Evolutionary conservation across 2,888 invertebrate species (phyloP).

Genomic region (Euspilapteryx auroguttella): DNA sequence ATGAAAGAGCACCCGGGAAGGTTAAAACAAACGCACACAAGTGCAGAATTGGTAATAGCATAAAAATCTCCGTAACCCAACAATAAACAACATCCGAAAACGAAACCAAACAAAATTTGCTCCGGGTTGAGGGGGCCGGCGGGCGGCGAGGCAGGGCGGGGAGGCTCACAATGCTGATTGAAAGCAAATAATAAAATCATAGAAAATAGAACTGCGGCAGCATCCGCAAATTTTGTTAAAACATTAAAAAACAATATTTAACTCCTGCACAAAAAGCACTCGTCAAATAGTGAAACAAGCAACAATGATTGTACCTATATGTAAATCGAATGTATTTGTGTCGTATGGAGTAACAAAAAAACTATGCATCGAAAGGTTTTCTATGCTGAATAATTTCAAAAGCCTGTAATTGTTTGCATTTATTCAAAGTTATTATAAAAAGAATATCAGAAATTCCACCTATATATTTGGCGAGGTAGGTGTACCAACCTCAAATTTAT

Average conservation of each 20-base stretch:
- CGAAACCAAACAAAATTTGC: constrained; percentile 54
- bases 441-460: too few relatives aligned
- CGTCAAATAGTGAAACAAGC: constrained; percentile 1
- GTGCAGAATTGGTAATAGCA: constrained; percentile 14
- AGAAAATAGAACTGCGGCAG: constrained; percentile 32
- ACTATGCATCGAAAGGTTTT: too few relatives aligned
- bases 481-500: too few relatives aligned
- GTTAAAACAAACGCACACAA: constrained; percentile 4
- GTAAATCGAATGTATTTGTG: too few relatives aligned
- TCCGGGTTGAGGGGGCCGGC: constrained; percentile 18
- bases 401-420: too few relatives aligned
- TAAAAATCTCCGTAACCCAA: constrained; percentile 38
- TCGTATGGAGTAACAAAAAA: too few relatives aligned
- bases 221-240: constrained; percentile 46
- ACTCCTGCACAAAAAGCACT: constrained; percentile 22
- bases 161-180: constrained; percentile 55
- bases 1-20: too few relatives aligned
- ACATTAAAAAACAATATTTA: constrained; percentile 32
- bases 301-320: too few relatives aligned
- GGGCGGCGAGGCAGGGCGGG: constrained; percentile 12
- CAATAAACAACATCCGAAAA: constrained; percentile 51
- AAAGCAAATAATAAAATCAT: constrained; percentile 61
- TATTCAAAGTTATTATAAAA: too few relatives aligned
- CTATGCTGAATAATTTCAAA: too few relatives aligned
- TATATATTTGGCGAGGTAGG: too few relatives aligned